Evolutionary conservation across 2,888 invertebrate species (phyloP), one percentile per base, ranked within the genome.

Genomic region (Caenorhabditis sinica): DNA sequence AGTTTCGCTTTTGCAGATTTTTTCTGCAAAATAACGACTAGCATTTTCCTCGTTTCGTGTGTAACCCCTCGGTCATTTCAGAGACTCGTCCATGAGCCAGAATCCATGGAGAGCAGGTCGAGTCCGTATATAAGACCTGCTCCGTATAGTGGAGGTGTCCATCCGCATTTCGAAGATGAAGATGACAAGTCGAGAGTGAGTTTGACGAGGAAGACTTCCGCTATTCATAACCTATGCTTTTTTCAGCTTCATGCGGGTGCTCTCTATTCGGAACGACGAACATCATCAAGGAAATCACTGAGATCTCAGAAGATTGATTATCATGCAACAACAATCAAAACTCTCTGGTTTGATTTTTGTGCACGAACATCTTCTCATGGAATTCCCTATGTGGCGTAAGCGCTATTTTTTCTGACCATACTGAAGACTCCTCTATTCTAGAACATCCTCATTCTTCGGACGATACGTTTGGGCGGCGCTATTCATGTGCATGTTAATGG

Each of bases 301-400:
- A 49, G 86, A 53, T 83, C 86, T 20, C 82, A 83, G 36, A 82
- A 83, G 28, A 82, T 82, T 8, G 83, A 86, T 17, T 86, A 86
- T 51, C 75, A 74, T 20, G 53, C 76, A 23, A 82, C 77, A 2
- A 84, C 85, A 2, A 77, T 85, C 15, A 76, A 85, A 53, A 60
- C 82, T 0, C 81, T 92, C 20, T 85, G 90, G 77, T 73, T 86
- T 23, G 93, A 92, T 79, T 93, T 93, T 73, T 93, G 93, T 72
- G 89, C 90, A 17, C 73, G 93, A 53, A 93, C 93, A 4, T 89
- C 89, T 45, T 66, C 65, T 58, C 60, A 61, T 73, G 61, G 61
- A 53, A 74, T 74, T 23, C 74, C 63, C 40, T 69, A 69, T 40
- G 69, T 69, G 56, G 69, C 69, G 68, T 69, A 36, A 51, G 68